Evolutionary conservation across 1,140 invertebrate species (phyloP), one percentile per base, ranked within the genome.

Genomic region (Bombus difficillimus): DNA sequence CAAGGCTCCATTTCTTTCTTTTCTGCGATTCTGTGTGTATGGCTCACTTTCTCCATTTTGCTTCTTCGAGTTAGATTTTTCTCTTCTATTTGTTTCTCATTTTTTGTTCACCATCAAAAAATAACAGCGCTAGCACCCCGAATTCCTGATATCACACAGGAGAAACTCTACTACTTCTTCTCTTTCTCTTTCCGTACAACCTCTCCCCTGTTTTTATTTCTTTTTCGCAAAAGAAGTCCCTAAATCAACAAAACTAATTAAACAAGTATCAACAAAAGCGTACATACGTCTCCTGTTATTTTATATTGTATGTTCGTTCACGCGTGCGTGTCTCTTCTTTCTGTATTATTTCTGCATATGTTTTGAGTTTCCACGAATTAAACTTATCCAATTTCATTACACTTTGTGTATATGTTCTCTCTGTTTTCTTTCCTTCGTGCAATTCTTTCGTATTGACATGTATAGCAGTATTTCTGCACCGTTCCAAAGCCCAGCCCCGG

Each of bases 401-500:
- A 53, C 37, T 82, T 59, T 62, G 43, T 22, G 28, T 71, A n/a
- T 82, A 77, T 34, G 78, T 72, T 34, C 57, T 79, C 53, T 87
- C 53, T 62, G 76, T 25, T 80, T 66, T 57, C 18, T n/a, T 69
- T 62, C 22, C 39, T 73, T 34, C 32, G 59, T 43, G 66, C 43
- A 68, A 79, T 85, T 85, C 62, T 81, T 66, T 87, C 72, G 47
- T 89, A 69, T 76, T 28, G 28, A 83, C 47, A 34, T 90, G 71
- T 88, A 73, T 77, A 82, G 82, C 81, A 85, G 71, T 88, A 66
- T 86, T 89, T 78, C 71, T 71, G 66, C 88, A 87, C 88, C 90
- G 91, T 93, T 91, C 92, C 91, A 91, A 94, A 94, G 93, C 93
- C 93, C 93, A 94, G 92, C 93, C 92, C 88, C 90, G 86, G 91